A percentile compares a stretch with the other conserved stretches of the same genome.
Conservation (phyloP, 1,140 invertebrate species). For the Zaprionus tsacasi region DNA sequence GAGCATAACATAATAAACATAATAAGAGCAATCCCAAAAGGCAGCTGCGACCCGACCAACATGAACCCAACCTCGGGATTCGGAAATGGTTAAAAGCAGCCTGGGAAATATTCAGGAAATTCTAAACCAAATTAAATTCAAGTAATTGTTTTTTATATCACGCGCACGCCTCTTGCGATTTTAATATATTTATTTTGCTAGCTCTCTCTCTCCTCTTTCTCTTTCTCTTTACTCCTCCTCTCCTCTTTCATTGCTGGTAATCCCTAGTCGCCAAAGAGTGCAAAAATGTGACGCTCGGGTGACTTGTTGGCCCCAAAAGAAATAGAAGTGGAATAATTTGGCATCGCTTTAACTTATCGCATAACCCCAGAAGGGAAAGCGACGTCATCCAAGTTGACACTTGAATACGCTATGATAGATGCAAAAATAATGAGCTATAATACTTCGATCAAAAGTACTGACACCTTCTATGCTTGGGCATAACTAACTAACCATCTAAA, state of each 20-base stretch:
- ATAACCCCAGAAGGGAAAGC: background rate
- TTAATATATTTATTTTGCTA: slow-evolving; percentile 14
- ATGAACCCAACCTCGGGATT: background rate
- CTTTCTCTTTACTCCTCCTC: background rate
- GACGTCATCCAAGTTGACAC: background rate
- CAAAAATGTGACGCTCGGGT: background rate
- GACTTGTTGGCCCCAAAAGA: background rate
- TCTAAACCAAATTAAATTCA: slow-evolving; percentile 29
- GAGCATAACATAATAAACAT: background rate
- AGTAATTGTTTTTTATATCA: slow-evolving; percentile 33
- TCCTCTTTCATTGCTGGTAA: background rate
- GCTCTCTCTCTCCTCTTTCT: background rate
- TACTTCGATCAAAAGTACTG: too few species aligned
- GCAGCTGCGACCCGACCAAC: background rate
- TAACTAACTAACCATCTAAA: too few species aligned
- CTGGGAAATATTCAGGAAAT: slow-evolving; percentile 4
- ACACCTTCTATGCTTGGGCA: too few species aligned
- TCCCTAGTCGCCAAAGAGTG: background rate
- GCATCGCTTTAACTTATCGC: background rate
- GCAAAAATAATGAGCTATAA: background rate
- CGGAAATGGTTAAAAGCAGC: background rate
- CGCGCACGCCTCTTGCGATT: slow-evolving; percentile 5
- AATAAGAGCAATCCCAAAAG: slow-evolving; percentile 8
- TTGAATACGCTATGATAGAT: background rate
- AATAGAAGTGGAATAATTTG: slow-evolving; percentile 2